Evolutionary conservation across 2,113 vertebrate genomes (phyloP).

Genomic region (Pachyramphus minor): DNA sequence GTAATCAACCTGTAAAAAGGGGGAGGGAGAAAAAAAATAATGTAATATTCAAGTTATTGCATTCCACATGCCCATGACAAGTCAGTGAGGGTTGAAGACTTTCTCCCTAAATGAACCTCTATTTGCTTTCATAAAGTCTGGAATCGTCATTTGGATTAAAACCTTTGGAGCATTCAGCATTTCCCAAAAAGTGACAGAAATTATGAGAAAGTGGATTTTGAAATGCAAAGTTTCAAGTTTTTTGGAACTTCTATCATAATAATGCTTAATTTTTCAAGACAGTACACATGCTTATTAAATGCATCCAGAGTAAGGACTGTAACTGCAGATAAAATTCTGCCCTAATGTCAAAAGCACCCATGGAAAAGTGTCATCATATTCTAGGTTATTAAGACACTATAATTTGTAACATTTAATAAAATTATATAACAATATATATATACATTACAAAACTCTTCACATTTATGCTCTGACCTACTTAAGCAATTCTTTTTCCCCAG

Average conservation of each 20-base stretch:
- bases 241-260: neutral
- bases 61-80: neutral
- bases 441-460: neutral
- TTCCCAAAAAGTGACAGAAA: neutral
- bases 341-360: neutral
- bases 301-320: neutral
- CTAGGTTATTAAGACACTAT: neutral
- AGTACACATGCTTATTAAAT: neutral
- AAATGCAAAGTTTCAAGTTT: neutral
- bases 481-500: neutral
- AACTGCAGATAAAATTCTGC: neutral
- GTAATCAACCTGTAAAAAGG: neutral
- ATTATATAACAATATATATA: neutral
- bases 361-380: neutral
- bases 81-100: neutral
- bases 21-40: neutral
- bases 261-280: neutral
- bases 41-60: neutral
- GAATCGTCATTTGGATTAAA: neutral
- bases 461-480: slow-evolving; percentile 44
- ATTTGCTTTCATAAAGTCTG: neutral
- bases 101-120: neutral
- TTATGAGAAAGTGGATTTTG: neutral
- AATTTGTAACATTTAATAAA: neutral
- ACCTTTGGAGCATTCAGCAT: neutral